Base-by-base conservation (phyloP, 2,113 vertebrate species). In the Archocentrus centrarchus region DNA sequence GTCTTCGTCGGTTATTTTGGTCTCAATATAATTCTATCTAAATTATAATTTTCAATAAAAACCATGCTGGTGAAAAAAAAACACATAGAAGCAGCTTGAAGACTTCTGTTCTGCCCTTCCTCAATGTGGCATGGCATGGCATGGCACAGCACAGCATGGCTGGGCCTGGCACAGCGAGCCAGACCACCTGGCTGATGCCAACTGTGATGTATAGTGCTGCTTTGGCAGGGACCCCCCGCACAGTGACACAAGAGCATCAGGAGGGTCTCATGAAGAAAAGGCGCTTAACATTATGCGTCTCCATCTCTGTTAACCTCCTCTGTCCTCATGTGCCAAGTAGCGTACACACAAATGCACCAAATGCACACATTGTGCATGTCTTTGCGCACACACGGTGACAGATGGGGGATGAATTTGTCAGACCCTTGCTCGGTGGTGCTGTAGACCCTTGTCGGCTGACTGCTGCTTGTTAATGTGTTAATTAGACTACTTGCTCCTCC, bases 401-500 rank as follows among this genome's bases (percentile, higher is more conserved):
- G 92, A 91, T 93, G 85, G 90, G 64, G 82, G 86, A 91, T 89
- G 90, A 92, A 94, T 93, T 89, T 86, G 88, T 95, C 93, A 94
- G 86, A 85, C 80, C 84, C 75, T 60, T 47, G 59, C 80, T 81
- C 57, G 8, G 89, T 32, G 55, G 47, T 77, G 89, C 83, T 64
- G 88, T 79, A 79, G 88, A 91, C 77, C 83, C 82, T 85, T 86
- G 90, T 91, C 82, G 55, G 83, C 81, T 85, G 90, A 83, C 90
- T 91, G 88, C 86, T 80, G 81, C 93, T 94, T 81, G 92, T 94
- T 94, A 94, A 90, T 58, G 70, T 91, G 92, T 89, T 95, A 94
- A 95, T 95, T 95, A 95, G 90, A 86, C 87, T 76, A 89, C 92
- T 87, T 88, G 89, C 90, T 91, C 89, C 81, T 82, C 90, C 92